Percentiles rank a stretch among this genome's conserved stretches.
Conservation (phyloP, 2,797 vertebrate genomes). For the Gallirallus australis region DNA sequence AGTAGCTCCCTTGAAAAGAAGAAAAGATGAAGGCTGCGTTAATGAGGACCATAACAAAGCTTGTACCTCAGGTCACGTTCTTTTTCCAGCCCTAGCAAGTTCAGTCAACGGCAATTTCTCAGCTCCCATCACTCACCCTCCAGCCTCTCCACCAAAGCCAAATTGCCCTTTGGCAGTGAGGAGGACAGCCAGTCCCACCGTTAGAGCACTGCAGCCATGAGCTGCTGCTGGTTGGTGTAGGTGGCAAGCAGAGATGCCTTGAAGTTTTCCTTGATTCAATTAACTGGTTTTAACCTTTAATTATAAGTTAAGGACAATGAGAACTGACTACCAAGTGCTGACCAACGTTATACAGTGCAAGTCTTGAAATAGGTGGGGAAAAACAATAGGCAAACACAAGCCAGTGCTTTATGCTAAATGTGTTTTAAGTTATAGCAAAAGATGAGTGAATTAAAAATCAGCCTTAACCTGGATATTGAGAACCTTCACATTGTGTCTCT, state of each 20-base stretch:
- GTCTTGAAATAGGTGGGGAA: neutral
- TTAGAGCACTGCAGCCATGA: accelerated
- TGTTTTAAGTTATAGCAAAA: neutral
- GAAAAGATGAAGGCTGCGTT: neutral
- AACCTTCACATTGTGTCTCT: neutral
- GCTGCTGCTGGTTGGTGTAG: neutral
- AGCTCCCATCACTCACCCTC: neutral
- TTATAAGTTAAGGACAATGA: neutral
- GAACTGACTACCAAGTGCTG: accelerated
- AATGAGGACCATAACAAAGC: slow-evolving; percentile 3
- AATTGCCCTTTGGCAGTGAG: neutral
- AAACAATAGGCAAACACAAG: neutral
- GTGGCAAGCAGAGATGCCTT: neutral
- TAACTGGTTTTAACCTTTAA: neutral
- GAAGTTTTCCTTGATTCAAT: neutral
- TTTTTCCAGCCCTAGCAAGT: neutral
- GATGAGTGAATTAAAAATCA: neutral
- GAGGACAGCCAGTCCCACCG: neutral
- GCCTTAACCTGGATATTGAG: neutral
- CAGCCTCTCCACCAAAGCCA: neutral
- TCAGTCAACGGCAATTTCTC: neutral
- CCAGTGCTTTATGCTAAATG: accelerated
- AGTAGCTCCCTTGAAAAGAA: slow-evolving; percentile 18
- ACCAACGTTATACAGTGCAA: neutral
- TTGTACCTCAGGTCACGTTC: neutral